Percentiles rank a stretch among this genome's conserved stretches.
Conservation (phyloP, 2,888 invertebrate species). For the Apotomis capreana region DNA sequence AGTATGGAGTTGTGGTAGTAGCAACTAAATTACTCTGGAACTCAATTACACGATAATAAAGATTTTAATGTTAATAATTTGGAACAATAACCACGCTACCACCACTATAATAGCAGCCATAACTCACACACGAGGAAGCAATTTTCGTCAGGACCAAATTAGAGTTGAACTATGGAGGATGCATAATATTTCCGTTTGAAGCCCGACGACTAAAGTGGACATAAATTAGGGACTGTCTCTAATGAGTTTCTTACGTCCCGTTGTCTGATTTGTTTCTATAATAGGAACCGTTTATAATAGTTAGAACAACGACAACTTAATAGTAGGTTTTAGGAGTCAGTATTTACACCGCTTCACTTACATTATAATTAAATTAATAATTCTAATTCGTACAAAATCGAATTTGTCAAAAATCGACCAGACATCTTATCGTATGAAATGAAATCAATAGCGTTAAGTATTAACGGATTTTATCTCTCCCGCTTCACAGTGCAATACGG, state of each 20-base stretch:
- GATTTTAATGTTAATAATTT: slow-evolving; percentile 5
- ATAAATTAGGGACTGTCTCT: slow-evolving; percentile 51
- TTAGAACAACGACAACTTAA: slow-evolving; percentile 16
- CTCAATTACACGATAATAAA: background rate
- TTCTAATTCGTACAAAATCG: too few relatives aligned
- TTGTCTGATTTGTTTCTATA: slow-evolving; percentile 42
- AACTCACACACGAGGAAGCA: slow-evolving; percentile 43
- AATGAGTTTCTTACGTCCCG: slow-evolving; percentile 39
- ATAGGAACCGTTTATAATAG: slow-evolving; percentile 32
- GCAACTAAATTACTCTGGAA: too few relatives aligned
- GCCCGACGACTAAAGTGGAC: slow-evolving; percentile 53
- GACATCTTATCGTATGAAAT: background rate
- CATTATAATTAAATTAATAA: too few relatives aligned
- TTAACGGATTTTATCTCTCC: background rate
- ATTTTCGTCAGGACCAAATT: slow-evolving; percentile 69
- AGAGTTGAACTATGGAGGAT: slow-evolving; percentile 62
- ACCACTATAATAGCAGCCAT: slow-evolving; percentile 27
- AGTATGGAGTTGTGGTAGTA: too few relatives aligned
- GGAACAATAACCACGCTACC: slow-evolving; percentile 4
- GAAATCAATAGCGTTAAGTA: background rate
- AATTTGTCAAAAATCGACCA: too few relatives aligned
- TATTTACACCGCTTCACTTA: background rate
- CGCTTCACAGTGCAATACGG: background rate
- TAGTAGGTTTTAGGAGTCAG: background rate
- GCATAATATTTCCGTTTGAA: slow-evolving; percentile 64